Evolutionary conservation across 2,797 vertebrate species (phyloP), one percentile per base, ranked within the genome.

Genomic region (Sparus aurata): DNA sequence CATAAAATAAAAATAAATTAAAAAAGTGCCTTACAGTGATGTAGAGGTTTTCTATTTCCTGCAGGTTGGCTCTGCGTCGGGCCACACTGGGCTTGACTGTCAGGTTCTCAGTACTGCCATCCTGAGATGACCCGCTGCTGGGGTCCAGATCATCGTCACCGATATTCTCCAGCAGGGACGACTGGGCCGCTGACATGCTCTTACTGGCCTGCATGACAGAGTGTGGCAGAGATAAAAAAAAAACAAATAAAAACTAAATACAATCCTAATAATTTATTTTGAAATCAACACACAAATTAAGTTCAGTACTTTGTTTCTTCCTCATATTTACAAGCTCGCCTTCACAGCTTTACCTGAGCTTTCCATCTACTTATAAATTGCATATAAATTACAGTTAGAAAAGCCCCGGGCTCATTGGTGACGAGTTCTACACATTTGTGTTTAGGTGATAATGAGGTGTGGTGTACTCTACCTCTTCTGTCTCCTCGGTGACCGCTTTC

Each of bases 31-130:
- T 93, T 83, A 97, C 97, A 72, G 61, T 86, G 46, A 96, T 84
- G 77, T 97, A 97, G 80, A 95, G 85, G 68, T 68, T 95, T 87
- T 98, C 97, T 0, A 94, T 92, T 67, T 97, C 97, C 79, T 96
- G 96, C 74, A 95, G 89, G 84, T 91, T 97, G 85, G 94, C 91
- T 77, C 96, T 92, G 45, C 95, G 95, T 38, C 93, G 95, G 10
- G 94, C 85, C 55, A 93, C 81, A 2, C 77, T 93, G 61, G 93
- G 91, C 57, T 93, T 94, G 1, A 58, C 79, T 0, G 68, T 38
- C 46, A 94, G 92, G 34, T 93, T 91, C 64, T 97, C 97, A 0
- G 47, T 77, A 82, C 85, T 90, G 64, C 79, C 91, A 9, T 96
- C 96, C 0, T 91, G 93, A 52, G 92, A 93, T 0, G 82, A 93